phyloP scores from a whole-genome alignment of 2,113 vertebrate species.

The Natator depressus region DNA sequence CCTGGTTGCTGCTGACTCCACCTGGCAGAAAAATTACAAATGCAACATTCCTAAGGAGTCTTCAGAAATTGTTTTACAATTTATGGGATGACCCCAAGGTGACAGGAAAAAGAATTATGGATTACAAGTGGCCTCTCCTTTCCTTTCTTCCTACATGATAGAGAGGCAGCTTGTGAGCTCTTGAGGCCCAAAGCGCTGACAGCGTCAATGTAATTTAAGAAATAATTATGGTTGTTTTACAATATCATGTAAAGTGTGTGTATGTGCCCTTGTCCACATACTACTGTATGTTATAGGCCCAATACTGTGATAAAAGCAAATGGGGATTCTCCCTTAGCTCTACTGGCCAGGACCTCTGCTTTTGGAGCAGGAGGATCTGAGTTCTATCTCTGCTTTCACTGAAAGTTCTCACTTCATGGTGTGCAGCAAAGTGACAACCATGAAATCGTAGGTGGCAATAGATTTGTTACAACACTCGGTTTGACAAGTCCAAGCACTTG shows the following conservation, averaged over 20 bases:
- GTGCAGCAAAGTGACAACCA: too few species aligned
- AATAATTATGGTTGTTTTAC: neutral
- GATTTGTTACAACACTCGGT: too few species aligned
- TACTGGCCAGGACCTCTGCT: neutral
- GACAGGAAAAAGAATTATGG: too few species aligned
- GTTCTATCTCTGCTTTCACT: neutral
- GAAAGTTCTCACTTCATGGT: too few species aligned
- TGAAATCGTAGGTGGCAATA: too few species aligned
- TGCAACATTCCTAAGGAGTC: neutral
- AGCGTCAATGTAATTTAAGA: neutral
- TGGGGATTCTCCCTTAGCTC: neutral
- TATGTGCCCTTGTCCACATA: neutral
- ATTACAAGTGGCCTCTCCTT: neutral
- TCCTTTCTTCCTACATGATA: neutral
- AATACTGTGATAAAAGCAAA: neutral
- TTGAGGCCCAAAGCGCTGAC: neutral
- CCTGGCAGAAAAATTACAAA: too few species aligned
- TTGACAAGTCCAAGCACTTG: too few species aligned
- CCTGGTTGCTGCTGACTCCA: too few species aligned
- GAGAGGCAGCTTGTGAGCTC: neutral
- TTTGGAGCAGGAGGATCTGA: neutral
- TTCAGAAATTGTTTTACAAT: neutral
- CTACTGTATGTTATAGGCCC: neutral
- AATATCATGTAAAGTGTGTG: neutral
- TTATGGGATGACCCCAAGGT: neutral